Conservation (phyloP, 2,113 vertebrate species). For the Tupaia chinensis region DNA sequence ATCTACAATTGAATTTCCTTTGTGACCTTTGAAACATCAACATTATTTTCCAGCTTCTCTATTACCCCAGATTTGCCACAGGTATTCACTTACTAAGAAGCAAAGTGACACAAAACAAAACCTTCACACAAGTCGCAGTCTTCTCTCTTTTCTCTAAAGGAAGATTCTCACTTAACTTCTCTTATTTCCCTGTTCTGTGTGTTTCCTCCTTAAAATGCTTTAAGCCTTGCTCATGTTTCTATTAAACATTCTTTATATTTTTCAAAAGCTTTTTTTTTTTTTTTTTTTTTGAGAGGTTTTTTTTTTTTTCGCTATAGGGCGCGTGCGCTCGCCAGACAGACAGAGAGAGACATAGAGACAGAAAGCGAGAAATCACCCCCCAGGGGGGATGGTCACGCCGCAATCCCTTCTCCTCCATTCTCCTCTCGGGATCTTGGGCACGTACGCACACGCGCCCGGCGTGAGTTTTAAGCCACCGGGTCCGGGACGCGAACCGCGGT, state of each 20-base stretch:
- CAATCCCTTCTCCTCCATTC: no score
- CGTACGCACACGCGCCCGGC: no score
- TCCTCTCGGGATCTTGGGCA: no score
- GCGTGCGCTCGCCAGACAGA: no score
- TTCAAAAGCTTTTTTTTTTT: neutral
- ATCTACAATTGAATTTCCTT: conserved; percentile 61
- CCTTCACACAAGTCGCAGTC: neutral
- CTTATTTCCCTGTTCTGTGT: neutral
- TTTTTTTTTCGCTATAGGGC: no score
- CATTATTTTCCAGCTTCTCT: conserved; percentile 7
- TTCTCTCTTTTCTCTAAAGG: conserved; percentile 1
- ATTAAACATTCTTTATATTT: neutral
- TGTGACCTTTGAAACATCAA: conserved; percentile 60
- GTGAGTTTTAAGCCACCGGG: no score
- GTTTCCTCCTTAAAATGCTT: neutral
- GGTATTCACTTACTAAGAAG: conserved; percentile 39
- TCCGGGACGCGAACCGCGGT: no score
- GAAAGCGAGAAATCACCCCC: no score
- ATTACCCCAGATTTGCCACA: conserved; percentile 19
- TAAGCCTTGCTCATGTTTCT: neutral
- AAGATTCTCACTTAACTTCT: conserved; percentile 43
- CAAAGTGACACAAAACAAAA: neutral
- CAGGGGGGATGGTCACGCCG: no score
- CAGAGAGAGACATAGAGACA: no score
- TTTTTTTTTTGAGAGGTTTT: no score